Percentiles rank a stretch among this genome's conserved stretches.
Evolutionary conservation across 2,888 invertebrate genomes (phyloP).

Genomic region (Lochmaea capreae): DNA sequence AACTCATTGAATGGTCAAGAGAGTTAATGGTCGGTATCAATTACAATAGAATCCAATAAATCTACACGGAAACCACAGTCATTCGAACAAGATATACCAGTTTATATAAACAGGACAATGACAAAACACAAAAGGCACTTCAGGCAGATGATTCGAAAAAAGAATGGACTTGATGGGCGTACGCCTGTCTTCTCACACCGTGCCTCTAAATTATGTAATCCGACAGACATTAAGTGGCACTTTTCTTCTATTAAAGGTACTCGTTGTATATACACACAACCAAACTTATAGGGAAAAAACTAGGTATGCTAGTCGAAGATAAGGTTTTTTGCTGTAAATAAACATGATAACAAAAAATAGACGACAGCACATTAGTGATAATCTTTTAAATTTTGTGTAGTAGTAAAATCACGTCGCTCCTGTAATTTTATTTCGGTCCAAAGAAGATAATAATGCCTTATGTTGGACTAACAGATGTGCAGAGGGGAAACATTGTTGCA

Average conservation of each 20-base stretch:
- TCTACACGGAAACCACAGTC: conserved; percentile 30
- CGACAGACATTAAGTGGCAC: conserved; percentile 18
- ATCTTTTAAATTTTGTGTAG: no score
- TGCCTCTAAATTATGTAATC: conserved; percentile 20
- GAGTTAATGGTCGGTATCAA: conserved; percentile 32
- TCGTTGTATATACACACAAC: background rate
- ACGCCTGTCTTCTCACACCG: conserved; percentile 23
- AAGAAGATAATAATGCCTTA: no score
- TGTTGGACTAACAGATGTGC: no score
- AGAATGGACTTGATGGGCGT: conserved; percentile 34
- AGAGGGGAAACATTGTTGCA: no score
- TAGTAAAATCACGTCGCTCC: no score
- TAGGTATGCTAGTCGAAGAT: no score
- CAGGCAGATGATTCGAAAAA: conserved; percentile 32
- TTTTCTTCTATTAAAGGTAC: background rate
- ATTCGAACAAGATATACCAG: conserved; percentile 31
- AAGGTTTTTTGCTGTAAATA: no score
- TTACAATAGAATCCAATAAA: conserved; percentile 37
- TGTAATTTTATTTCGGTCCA: no score
- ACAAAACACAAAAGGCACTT: conserved; percentile 33
- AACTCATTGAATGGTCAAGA: conserved; percentile 18
- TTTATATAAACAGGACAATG: conserved; percentile 34
- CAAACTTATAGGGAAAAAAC: no score
- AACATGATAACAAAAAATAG: no score
- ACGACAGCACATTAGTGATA: no score